These are phyloP conservation scores for Chloropsis cyanopogon DNA, from an alignment of 2,113 vertebrate genomes.

Conservation along the genomic window DNA sequence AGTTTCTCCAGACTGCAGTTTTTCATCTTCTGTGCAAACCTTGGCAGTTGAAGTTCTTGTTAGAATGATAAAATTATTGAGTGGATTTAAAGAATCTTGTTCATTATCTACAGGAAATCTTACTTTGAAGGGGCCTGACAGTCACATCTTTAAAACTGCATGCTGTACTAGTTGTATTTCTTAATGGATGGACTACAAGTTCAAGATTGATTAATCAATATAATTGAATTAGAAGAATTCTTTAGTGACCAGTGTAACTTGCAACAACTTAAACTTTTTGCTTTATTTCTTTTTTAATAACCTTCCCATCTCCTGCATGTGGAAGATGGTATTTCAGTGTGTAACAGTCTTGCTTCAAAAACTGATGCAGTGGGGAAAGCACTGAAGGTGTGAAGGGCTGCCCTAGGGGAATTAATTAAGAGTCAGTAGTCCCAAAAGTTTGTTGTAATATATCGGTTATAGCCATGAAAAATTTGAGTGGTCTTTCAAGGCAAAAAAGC, in stretches of 20 bases:
- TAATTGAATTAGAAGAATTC: neutral
- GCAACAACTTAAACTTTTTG: neutral
- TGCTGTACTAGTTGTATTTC: neutral
- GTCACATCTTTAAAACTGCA: neutral
- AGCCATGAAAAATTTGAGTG: neutral
- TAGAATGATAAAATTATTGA: neutral
- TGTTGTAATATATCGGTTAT: neutral
- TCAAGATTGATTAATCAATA: neutral
- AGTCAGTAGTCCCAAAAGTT: neutral
- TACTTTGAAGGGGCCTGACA: slow-evolving; percentile 22
- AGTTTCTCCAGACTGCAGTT: neutral
- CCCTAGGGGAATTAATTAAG: neutral
- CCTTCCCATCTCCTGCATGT: neutral
- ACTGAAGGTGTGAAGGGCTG: neutral
- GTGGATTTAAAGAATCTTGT: neutral
- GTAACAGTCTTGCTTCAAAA: neutral
- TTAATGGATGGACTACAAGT: neutral
- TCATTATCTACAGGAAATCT: neutral
- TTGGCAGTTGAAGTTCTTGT: neutral
- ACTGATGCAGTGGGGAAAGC: neutral
- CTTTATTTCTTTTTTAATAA: neutral
- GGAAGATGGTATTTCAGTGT: neutral
- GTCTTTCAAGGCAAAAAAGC: neutral
- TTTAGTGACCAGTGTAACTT: neutral
- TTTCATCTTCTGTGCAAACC: neutral